Conservation (phyloP, 92 coral and sea anemone genomes). For the Epizoanthus rinbou region DNA sequence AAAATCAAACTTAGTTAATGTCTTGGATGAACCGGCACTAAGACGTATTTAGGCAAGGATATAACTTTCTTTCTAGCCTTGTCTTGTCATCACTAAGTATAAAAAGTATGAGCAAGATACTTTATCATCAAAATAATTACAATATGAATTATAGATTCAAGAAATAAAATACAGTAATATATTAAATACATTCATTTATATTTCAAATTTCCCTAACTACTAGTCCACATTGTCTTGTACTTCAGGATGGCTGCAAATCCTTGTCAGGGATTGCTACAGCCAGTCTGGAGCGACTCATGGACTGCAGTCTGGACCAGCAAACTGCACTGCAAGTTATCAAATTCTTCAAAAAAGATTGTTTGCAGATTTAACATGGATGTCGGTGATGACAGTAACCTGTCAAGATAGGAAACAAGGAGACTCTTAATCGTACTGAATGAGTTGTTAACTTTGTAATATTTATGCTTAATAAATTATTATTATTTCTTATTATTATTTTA, state of each 20-base stretch:
- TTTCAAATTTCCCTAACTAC: background rate
- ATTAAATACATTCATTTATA: background rate
- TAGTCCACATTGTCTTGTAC: slow-evolving; percentile 78
- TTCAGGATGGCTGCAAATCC: slow-evolving; percentile 92
- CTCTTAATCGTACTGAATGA: too few species aligned
- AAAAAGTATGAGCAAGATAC: too few species aligned
- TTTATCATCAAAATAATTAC: background rate
- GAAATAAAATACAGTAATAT: background rate
- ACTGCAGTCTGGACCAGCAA: slow-evolving; percentile 91
- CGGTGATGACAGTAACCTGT: background rate
- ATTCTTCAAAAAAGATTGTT: slow-evolving; percentile 77
- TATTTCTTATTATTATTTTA: too few species aligned
- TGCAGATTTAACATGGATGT: slow-evolving; percentile 22
- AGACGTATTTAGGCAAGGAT: too few species aligned
- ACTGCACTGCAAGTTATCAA: slow-evolving; percentile 80
- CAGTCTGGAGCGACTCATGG: slow-evolving; percentile 79
- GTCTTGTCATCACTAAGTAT: too few species aligned
- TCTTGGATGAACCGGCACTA: too few species aligned
- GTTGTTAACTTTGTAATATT: too few species aligned
- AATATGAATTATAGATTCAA: background rate
- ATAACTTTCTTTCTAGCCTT: too few species aligned
- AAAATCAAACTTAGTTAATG: too few species aligned
- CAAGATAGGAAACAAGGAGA: background rate
- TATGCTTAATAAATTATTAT: too few species aligned
- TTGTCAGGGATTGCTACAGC: slow-evolving; percentile 83